Conservation (phyloP, 2,888 invertebrate species). For the Chrysotoxum bicinctum region DNA sequence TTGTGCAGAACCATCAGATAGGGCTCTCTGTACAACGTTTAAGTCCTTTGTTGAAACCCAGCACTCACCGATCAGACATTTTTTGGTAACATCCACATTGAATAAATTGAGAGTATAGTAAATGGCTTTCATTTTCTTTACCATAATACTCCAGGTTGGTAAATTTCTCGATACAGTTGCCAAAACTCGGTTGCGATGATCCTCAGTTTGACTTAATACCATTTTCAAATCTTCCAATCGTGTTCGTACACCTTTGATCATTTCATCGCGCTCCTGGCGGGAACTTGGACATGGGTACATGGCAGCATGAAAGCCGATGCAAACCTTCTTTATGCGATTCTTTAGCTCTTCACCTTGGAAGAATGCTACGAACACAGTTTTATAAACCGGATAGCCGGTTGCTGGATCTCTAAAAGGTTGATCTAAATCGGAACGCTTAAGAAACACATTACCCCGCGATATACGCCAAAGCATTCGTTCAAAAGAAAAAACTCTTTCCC, state of each 20-base stretch:
- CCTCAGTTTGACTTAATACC: conserved; percentile 90
- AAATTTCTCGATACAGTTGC: conserved; percentile 91
- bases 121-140: conserved; percentile 94
- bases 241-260: conserved; percentile 91
- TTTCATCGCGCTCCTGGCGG: conserved; percentile 89
- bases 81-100: conserved; percentile 94
- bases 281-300: conserved; percentile 93
- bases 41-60: conserved; percentile 91
- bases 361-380: conserved; percentile 91
- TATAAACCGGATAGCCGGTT: conserved; percentile 87
- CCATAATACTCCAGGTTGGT: conserved; percentile 91
- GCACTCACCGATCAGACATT: conserved; percentile 94
- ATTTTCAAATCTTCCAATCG: conserved; percentile 90
- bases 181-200: conserved; percentile 91
- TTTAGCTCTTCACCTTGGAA: conserved; percentile 94
- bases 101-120: conserved; percentile 96
- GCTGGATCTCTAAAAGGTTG: conserved; percentile 88
- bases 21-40: conserved; percentile 88
- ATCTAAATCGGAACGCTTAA: conserved; percentile 90
- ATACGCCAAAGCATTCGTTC: conserved; percentile 95
- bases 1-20: conserved; percentile 91
- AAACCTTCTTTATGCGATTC: conserved; percentile 92
- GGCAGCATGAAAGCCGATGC: conserved; percentile 92
- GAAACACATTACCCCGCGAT: conserved; percentile 92
- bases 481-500: conserved; percentile 91